Conservation (phyloP, 2,113 vertebrate genomes). For the Cichladusa arquata region DNA sequence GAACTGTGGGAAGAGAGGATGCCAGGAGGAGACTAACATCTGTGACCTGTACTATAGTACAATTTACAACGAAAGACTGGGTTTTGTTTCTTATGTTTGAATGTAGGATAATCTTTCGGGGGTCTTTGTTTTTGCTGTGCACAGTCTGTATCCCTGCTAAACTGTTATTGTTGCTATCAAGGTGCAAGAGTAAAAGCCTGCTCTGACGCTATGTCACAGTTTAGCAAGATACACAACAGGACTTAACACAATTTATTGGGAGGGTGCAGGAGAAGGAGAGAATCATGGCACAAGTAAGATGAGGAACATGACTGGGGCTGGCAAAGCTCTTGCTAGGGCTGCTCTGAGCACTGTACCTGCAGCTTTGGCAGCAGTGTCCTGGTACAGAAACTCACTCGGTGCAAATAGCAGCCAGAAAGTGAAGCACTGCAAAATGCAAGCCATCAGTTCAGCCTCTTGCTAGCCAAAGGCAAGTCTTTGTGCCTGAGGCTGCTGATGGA, state of each 20-base stretch:
- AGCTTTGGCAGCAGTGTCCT: rapidly evolving
- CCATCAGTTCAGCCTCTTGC: not conserved
- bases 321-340: not conserved
- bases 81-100: not conserved
- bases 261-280: not conserved
- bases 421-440: not conserved
- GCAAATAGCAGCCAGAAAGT: not conserved
- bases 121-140: not conserved
- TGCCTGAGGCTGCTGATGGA: not conserved
- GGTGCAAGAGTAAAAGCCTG: not conserved
- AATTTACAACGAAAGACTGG: not conserved
- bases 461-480: not conserved
- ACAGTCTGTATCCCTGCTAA: not conserved
- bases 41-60: not conserved
- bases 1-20: not conserved
- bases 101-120: not conserved
- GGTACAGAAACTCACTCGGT: not conserved
- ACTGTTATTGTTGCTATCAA: not conserved
- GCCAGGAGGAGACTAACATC: not conserved
- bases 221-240: not conserved
- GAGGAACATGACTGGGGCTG: not conserved
- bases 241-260: not conserved
- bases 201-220: not conserved
- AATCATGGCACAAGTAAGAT: not conserved
- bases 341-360: not conserved